Percentiles rank a stretch among this genome's conserved stretches.
Evolutionary conservation across 1,140 invertebrate genomes (phyloP).

Genomic region (Atta cephalotes): DNA sequence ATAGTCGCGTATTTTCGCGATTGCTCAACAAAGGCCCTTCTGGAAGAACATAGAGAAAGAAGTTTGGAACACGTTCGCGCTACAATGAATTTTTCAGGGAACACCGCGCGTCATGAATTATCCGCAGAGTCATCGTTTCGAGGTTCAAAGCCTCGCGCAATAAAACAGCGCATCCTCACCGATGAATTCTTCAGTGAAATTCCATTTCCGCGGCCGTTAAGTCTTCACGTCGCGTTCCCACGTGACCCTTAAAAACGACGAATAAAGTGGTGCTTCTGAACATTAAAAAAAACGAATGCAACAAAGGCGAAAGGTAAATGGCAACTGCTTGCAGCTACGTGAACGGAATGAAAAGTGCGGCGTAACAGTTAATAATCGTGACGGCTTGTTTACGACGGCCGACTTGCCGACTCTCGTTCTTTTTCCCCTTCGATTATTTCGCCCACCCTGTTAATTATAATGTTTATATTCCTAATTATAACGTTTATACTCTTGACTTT

Average conservation of each 20-base stretch:
- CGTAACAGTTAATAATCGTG: constrained; percentile 62
- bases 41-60: constrained; percentile 28
- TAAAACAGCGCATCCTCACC: constrained; percentile 63
- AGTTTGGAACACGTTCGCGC: constrained; percentile 50
- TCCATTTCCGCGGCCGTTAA: constrained; percentile 69
- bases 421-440: constrained; percentile 17
- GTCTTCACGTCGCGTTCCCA: constrained; percentile 57
- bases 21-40: constrained; percentile 19
- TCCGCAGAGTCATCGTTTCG: constrained; percentile 50
- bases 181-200: constrained; percentile 73
- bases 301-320: constrained; percentile 70
- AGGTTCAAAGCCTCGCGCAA: constrained; percentile 56
- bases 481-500: neutral
- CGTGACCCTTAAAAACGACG: constrained; percentile 69
- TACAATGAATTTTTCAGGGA: constrained; percentile 55
- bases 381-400: constrained; percentile 47
- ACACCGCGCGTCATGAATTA: constrained; percentile 59
- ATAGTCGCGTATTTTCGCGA: constrained; percentile 23
- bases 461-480: constrained; percentile 10
- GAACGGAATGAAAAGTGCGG: constrained; percentile 58
- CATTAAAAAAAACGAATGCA: constrained; percentile 71
- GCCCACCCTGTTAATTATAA: constrained; percentile 8
- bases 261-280: constrained; percentile 61
- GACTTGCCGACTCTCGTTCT: neutral
- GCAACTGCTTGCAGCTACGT: constrained; percentile 68